phyloP scores from a whole-genome alignment of 92 coral and sea anemone species.

The Parazoanthus swiftii region DNA sequence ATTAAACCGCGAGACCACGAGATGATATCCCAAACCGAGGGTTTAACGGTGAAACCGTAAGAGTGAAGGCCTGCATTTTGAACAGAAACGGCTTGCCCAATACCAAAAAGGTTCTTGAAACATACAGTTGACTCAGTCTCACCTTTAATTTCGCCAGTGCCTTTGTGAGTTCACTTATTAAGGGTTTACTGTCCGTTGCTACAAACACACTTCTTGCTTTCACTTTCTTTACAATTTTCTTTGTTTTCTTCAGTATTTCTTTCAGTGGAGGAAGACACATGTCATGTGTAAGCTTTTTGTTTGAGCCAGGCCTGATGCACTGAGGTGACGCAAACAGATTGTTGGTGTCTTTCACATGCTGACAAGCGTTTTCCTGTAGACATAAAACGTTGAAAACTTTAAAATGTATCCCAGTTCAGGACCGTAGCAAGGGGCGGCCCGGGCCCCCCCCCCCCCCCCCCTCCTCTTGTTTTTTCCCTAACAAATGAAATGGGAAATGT shows the following conservation, averaged over 20 bases:
- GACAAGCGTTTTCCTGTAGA: slow-evolving; percentile 81
- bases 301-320: slow-evolving; percentile 72
- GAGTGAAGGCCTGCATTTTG: too few species aligned
- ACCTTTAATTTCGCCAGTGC: slow-evolving; percentile 79
- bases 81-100: background rate
- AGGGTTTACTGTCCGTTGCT: slow-evolving; percentile 93
- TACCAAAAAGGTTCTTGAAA: background rate
- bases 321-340: slow-evolving; percentile 84
- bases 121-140: background rate
- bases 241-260: slow-evolving; percentile 75
- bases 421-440: too few species aligned
- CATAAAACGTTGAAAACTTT: background rate
- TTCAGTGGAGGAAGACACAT: slow-evolving; percentile 86
- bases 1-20: too few species aligned
- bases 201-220: slow-evolving; percentile 89
- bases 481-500: too few species aligned
- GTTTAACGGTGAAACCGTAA: too few species aligned
- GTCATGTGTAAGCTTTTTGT: slow-evolving; percentile 73
- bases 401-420: background rate
- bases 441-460: too few species aligned
- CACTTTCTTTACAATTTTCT: slow-evolving; percentile 71
- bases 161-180: slow-evolving; percentile 61
- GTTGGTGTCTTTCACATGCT: slow-evolving; percentile 76
- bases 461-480: too few species aligned
- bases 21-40: too few species aligned